Base-by-base conservation (phyloP, 2,888 invertebrate species). In the Lypha dubia region DNA sequence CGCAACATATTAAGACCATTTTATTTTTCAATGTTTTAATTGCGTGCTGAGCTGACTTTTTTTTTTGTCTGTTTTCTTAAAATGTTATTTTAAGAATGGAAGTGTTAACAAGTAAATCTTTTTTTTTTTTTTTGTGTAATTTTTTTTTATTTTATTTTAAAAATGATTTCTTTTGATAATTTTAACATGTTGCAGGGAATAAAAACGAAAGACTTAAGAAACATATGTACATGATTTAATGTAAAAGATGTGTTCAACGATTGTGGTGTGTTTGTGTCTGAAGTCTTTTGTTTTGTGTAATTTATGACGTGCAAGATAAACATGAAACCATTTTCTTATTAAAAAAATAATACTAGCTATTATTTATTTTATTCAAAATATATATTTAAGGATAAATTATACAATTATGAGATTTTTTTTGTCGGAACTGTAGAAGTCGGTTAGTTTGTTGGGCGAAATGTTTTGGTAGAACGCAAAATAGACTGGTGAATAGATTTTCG, bases 161-260 rank as follows among this genome's bases (percentile, higher is more conserved):
- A 74, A 83, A 65, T 79, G 68, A 83, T 75, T 73, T 46, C n/a
- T 75, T 79, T 60, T 60, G 84, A 76, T 84, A 74, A 77, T 65
- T 74, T 81, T 65, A 63, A 79, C 49, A 49, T 67, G 58, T 74
- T 28, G 13, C 6, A 15, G 9, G 2, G 35, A 15, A 20, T 6
- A 5, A 60, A 83, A 80, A 77, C 73, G 49, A 63, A 84, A 49
- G 77, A 77, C 53, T 80, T 62, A 51, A 63, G 76, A 20, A 77
- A 63, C 73, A 13, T 35, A n/a, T n/a, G n/a, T n/a, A 68, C 68
- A 20, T 71, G 70, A 51, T 51, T 68, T 68, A 67, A 68, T 62
- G 53, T 44, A 38, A 68, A 22, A 68, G 53, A 75, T 70, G 60
- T 68, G 53, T 70, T 75, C 11, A 41, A 13, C 9, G 35, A 68